Evolutionary conservation across 2,797 vertebrate genomes (phyloP).

Genomic region (Odontamblyopus rebecca): DNA sequence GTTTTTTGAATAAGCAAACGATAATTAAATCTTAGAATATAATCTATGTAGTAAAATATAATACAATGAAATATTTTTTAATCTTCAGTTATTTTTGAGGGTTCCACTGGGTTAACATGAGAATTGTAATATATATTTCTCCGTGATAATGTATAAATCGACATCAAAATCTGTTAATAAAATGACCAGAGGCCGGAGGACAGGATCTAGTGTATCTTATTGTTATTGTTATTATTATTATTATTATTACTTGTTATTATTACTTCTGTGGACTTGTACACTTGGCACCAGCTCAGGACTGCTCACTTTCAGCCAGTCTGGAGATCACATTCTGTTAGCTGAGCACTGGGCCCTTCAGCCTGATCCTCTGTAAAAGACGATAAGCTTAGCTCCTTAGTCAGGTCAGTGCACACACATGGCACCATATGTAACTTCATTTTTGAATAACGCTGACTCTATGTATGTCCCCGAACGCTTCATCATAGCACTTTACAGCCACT

Average conservation of each 20-base stretch:
- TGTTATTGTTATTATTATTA: not conserved
- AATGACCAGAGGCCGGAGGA: not conserved
- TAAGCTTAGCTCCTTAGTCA: slow-evolving; percentile 71
- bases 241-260: not conserved
- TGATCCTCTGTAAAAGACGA: slow-evolving; percentile 72
- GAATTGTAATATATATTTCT: no score
- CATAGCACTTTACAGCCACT: slow-evolving; percentile 15
- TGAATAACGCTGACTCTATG: slow-evolving; percentile 45
- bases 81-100: not conserved
- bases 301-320: slow-evolving; percentile 7
- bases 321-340: slow-evolving; percentile 18
- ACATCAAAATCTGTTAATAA: not conserved
- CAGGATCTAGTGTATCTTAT: not conserved
- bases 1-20: not conserved
- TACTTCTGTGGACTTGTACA: not conserved
- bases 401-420: slow-evolving; percentile 62
- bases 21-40: not conserved
- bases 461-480: slow-evolving; percentile 45
- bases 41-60: not conserved
- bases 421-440: slow-evolving; percentile 67
- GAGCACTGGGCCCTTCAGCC: slow-evolving; percentile 34
- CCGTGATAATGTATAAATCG: not conserved
- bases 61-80: no score
- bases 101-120: not conserved
- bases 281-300: not conserved